These are phyloP conservation scores for Dynastes hyllus DNA, from an alignment of 2,888 invertebrate species.

Conservation along the genomic window DNA sequence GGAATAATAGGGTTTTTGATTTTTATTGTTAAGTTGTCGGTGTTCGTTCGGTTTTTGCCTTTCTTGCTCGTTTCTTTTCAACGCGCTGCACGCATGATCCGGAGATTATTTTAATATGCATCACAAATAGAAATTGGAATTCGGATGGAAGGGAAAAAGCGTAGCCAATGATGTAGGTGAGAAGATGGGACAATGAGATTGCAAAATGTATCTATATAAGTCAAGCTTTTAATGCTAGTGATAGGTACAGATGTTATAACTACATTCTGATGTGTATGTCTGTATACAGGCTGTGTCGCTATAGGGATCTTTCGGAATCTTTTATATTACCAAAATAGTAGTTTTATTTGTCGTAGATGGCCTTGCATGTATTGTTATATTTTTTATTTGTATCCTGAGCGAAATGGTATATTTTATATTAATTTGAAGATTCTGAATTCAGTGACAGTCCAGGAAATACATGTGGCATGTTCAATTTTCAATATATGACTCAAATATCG, in stretches of 20 bases:
- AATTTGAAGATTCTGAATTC: too few relatives aligned
- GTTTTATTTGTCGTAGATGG: too few relatives aligned
- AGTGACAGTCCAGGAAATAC: too few relatives aligned
- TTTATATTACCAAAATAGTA: too few relatives aligned
- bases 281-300: too few relatives aligned
- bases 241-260: background rate
- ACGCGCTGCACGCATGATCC: conserved; percentile 44
- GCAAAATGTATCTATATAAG: conserved; percentile 18
- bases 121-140: conserved; percentile 47
- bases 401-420: too few relatives aligned
- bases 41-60: conserved; percentile 34
- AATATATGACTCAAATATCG: too few relatives aligned
- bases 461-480: too few relatives aligned
- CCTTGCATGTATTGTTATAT: too few relatives aligned
- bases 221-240: background rate
- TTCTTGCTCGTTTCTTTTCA: conserved; percentile 37
- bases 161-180: conserved; percentile 43
- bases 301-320: too few relatives aligned
- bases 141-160: conserved; percentile 42
- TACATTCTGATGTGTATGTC: background rate
- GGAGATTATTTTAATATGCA: conserved; percentile 47
- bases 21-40: conserved; percentile 47
- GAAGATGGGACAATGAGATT: conserved; percentile 47
- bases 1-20: conserved; percentile 47
- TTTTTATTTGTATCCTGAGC: too few relatives aligned